phyloP scores from a whole-genome alignment of 2,797 vertebrate genomes.

The Pristis pectinata region DNA sequence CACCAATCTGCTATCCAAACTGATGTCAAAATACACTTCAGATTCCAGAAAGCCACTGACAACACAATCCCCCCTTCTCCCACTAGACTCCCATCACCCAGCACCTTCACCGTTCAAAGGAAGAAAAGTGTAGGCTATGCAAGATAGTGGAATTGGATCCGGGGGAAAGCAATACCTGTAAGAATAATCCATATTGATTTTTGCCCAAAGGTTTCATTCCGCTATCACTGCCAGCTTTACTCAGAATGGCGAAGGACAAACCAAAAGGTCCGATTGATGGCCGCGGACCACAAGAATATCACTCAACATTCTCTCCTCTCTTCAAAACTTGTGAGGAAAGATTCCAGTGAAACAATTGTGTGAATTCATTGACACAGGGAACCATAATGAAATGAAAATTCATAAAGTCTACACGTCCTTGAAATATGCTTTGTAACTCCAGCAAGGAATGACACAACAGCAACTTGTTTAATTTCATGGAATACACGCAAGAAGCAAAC shows the following conservation, averaged over 20 bases:
- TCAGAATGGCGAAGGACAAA: constrained; percentile 91
- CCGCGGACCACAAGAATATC: constrained; percentile 65
- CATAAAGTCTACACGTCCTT: neutral
- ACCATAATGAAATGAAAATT: constrained; percentile 2
- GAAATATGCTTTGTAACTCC: neutral
- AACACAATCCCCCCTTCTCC: no score
- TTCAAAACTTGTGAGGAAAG: constrained; percentile 74
- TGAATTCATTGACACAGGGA: constrained; percentile 54
- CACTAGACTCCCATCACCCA: no score
- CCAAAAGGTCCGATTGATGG: constrained; percentile 84
- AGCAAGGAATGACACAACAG: neutral
- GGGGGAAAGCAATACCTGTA: fast-evolving
- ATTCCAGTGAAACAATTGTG: constrained; percentile 77
- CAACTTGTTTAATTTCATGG: neutral
- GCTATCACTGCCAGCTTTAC: constrained; percentile 95
- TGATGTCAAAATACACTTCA: neutral
- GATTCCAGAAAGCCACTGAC: neutral
- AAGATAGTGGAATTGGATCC: neutral
- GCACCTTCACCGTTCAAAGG: no score
- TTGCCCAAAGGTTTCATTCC: constrained; percentile 76
- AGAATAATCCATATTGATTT: constrained; percentile 15
- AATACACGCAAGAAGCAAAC: neutral
- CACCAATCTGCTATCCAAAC: neutral
- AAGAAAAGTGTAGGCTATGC: neutral
- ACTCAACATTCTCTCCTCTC: constrained; percentile 76